phyloP scores from a whole-genome alignment of 64 coral and sea anemone genomes.

The Stichodactyla helianthus region DNA sequence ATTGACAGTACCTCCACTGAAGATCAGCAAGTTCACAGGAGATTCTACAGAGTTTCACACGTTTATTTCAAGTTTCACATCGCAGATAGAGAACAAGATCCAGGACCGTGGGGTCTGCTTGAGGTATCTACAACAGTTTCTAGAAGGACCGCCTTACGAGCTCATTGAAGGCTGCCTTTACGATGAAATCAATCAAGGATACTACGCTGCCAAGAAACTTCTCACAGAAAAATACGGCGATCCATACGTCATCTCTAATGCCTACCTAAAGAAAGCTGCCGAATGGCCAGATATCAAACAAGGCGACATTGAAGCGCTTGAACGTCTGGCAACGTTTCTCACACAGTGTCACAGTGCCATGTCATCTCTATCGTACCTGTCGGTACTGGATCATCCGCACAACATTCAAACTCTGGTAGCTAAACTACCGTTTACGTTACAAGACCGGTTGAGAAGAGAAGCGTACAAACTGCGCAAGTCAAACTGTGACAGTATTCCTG shows the following conservation, averaged over 20 bases:
- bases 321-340: too few species aligned
- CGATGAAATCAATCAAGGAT: conserved; percentile 2
- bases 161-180: background rate
- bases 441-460: conserved; percentile 40
- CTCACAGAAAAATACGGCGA: conserved; percentile 25
- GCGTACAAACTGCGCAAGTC: background rate
- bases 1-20: conserved; percentile 25
- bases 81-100: conserved; percentile 6
- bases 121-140: conserved; percentile 34
- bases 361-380: too few species aligned
- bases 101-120: background rate
- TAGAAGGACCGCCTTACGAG: background rate
- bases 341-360: too few species aligned
- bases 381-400: conserved; percentile 43
- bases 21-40: too few species aligned
- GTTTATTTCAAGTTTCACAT: conserved; percentile 25
- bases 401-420: conserved; percentile 35
- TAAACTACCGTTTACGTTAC: conserved; percentile 32
- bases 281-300: too few species aligned
- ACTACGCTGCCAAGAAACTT: background rate
- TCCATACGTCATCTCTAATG: conserved; percentile 20
- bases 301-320: too few species aligned
- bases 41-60: conserved; percentile 21
- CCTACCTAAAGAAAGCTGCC: too few species aligned
- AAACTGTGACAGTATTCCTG: background rate